Evolutionary conservation across 2,113 vertebrate species (phyloP).

Genomic region (Macrotis lagotis): DNA sequence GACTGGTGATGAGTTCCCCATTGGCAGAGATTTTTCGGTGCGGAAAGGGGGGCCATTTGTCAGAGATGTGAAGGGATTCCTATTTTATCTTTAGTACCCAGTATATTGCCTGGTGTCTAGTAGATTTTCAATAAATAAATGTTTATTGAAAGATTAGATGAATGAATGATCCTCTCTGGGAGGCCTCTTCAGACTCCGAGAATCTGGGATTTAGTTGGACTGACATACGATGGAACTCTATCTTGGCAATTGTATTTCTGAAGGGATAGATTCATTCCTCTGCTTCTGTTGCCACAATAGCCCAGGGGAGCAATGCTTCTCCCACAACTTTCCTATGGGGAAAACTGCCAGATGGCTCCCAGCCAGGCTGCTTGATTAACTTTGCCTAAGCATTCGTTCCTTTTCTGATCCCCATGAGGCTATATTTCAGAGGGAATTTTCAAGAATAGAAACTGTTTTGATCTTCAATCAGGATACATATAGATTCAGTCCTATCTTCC

Average conservation of each 20-base stretch:
- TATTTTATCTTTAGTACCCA: background rate
- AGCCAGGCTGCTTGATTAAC: slow-evolving; percentile 46
- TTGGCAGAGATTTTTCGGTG: background rate
- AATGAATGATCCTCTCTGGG: background rate
- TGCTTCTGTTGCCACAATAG: background rate
- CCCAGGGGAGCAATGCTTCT: background rate
- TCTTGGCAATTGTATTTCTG: background rate
- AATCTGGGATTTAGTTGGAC: background rate
- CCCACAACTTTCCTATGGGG: slow-evolving; percentile 14
- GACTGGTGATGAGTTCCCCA: background rate
- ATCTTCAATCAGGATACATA: slow-evolving; percentile 58
- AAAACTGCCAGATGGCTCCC: slow-evolving; percentile 40
- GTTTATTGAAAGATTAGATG: slow-evolving; percentile 17
- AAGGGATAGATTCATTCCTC: background rate
- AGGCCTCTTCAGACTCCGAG: background rate
- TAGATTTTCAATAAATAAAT: background rate
- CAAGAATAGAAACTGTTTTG: slow-evolving; percentile 68
- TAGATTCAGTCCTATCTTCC: slow-evolving; percentile 22
- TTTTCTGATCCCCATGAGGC: slow-evolving; percentile 29
- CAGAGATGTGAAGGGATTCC: background rate
- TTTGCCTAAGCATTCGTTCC: slow-evolving; percentile 45
- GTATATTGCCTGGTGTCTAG: background rate
- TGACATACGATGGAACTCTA: background rate
- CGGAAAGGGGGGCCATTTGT: background rate
- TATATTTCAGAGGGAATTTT: slow-evolving; percentile 61